phyloP scores from a whole-genome alignment of 2,797 vertebrate genomes.

The Muraenolepis orangiensis region DNA sequence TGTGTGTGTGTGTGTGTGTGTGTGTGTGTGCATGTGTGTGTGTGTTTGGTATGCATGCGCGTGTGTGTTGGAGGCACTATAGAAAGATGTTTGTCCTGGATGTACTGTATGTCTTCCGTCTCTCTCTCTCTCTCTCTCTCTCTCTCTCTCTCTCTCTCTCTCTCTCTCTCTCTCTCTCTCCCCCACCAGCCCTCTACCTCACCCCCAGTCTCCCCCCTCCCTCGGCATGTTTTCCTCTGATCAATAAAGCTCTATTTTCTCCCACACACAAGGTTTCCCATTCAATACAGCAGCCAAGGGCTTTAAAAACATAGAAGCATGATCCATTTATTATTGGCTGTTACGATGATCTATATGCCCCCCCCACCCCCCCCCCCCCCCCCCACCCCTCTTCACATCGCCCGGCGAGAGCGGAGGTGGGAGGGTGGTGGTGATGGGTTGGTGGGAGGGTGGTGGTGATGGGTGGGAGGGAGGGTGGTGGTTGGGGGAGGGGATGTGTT shows the following conservation, averaged over 20 bases:
- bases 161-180: slow-evolving; percentile 22
- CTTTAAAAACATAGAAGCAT: slow-evolving; percentile 77
- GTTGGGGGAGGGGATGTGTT: slow-evolving; percentile 22
- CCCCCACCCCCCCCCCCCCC: slow-evolving; percentile 44
- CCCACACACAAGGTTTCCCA: slow-evolving; percentile 76
- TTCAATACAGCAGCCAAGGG: slow-evolving; percentile 76
- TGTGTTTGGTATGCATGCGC: slow-evolving; percentile 3
- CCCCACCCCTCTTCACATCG: background rate
- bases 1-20: slow-evolving; percentile 7
- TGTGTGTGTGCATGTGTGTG: background rate
- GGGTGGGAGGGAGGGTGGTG: slow-evolving; percentile 44
- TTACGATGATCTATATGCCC: slow-evolving; percentile 75
- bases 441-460: slow-evolving; percentile 19
- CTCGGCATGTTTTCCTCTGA: slow-evolving; percentile 68
- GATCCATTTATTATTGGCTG: slow-evolving; percentile 82
- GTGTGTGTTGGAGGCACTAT: slow-evolving; percentile 9
- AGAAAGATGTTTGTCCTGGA: slow-evolving; percentile 71
- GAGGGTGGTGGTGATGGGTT: slow-evolving; percentile 60
- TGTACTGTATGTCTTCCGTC: slow-evolving; percentile 52
- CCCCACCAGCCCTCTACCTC: slow-evolving; percentile 26
- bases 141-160: background rate
- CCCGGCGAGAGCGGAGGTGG: background rate
- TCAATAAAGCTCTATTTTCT: slow-evolving; percentile 79
- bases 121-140: too few species aligned
- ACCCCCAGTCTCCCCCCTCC: slow-evolving; percentile 42